Base-by-base conservation (phyloP, 1,140 invertebrate species). In the Hypsibius dujardini region DNA sequence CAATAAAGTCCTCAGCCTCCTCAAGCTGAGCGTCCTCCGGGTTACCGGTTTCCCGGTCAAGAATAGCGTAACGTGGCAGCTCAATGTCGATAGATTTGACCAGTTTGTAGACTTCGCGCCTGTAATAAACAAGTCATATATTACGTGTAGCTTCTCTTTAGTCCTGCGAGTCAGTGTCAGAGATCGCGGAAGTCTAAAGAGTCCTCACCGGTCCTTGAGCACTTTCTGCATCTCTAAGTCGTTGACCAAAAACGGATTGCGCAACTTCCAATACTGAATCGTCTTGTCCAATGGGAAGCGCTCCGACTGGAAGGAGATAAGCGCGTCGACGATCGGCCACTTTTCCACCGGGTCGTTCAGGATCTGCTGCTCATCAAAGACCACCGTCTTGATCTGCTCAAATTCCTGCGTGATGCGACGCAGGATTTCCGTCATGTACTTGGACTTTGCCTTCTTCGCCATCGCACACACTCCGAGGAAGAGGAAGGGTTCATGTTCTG, bases 181-280 rank as follows among this genome's bases (percentile, higher is more conserved):
- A n/a, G n/a, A n/a, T n/a, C n/a, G n/a, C n/a, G n/a, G n/a, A n/a
- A n/a, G n/a, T n/a, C n/a, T n/a, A n/a, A n/a, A n/a, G n/a, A n/a
- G 7, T 56, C 7, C 50, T 56, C 70, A 76, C 73, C 74, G 69
- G 76, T 84, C 88, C 82, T 93, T 90, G 72, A 99, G 89, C 78
- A 94, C 91, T 82, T 93, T 97, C 79, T 99, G 96, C 87, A 96
- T 95, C 75, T 93, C 89, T 72, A 99, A 84, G 83, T 99, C 95
- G 80, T 99, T 99, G 70, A 99, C 91, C 71, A 97, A 88, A 79
- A 95, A 98, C 0, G 95, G 95, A 79, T 93, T 90, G 71, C 92
- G 83, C 69, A 97, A 82, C 77, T 90, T 88, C 47, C 92, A 88
- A 82, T 99, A 99, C 76, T 88, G 87, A 75, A 98, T 93, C n/a